phyloP scores from a whole-genome alignment of 2,797 vertebrate genomes.

The Coranthus polyacanthus region DNA sequence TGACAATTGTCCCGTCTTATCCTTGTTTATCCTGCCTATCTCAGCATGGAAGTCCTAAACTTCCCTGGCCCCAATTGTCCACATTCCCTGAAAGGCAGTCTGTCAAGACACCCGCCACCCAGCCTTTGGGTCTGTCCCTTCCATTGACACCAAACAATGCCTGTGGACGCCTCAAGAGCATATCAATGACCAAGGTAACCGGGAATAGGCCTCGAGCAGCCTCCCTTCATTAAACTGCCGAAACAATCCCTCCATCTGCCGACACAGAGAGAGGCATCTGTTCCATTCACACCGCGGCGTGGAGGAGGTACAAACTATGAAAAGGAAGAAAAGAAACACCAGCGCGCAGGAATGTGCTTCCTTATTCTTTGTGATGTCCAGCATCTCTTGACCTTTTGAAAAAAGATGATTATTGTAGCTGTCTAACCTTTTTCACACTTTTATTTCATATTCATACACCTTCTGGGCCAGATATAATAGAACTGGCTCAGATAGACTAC shows the following conservation, averaged over 20 bases:
- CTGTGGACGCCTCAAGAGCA: constrained; percentile 62
- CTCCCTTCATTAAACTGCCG: constrained; percentile 65
- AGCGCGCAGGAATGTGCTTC: constrained; percentile 62
- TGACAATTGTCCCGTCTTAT: background rate
- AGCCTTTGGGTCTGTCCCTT: constrained; percentile 39
- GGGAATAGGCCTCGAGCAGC: constrained; percentile 55
- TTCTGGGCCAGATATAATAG: background rate
- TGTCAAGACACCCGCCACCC: constrained; percentile 52
- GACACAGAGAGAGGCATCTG: constrained; percentile 75
- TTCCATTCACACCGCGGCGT: constrained; percentile 62
- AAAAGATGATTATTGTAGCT: constrained; percentile 19
- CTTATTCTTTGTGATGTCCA: constrained; percentile 41
- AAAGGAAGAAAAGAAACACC: constrained; percentile 59
- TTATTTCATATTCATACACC: background rate
- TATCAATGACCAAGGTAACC: constrained; percentile 75
- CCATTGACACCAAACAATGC: constrained; percentile 63
- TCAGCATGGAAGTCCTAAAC: constrained; percentile 40
- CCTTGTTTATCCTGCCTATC: constrained; percentile 11
- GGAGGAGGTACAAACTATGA: constrained; percentile 52
- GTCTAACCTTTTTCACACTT: background rate
- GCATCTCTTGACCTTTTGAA: constrained; percentile 43
- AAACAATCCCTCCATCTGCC: constrained; percentile 81
- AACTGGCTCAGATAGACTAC: background rate
- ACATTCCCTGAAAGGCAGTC: constrained; percentile 33
- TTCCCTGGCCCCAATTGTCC: constrained; percentile 17